Percentiles rank a stretch among this genome's conserved stretches.
These are phyloP conservation scores for Gracilinanus agilis DNA, from an alignment of 2,113 vertebrate genomes.

Conservation along the genomic window DNA sequence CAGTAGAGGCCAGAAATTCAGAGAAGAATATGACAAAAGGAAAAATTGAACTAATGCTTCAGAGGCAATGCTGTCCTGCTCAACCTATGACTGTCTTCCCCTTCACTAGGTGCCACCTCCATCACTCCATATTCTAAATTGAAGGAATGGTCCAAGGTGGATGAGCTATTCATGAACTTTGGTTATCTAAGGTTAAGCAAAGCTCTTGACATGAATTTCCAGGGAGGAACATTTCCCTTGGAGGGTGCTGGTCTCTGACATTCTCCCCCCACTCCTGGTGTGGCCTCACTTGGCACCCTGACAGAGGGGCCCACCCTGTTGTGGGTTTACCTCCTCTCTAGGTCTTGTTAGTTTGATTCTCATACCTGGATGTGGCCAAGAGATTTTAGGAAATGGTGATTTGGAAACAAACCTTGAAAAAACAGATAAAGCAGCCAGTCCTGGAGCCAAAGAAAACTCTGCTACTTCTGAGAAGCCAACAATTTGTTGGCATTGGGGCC, in stretches of 20 bases:
- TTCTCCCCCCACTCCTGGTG: conserved; percentile 17
- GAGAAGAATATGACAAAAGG: background rate
- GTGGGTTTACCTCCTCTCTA: conserved; percentile 51
- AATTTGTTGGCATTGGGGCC: conserved; percentile 57
- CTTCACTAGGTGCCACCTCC: background rate
- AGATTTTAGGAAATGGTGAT: conserved; percentile 69
- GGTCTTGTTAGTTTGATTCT: conserved; percentile 54
- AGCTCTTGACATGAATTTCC: conserved; percentile 55
- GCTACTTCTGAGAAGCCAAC: conserved; percentile 59
- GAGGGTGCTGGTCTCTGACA: conserved; percentile 48
- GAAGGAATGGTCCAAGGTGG: background rate
- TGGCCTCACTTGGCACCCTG: background rate
- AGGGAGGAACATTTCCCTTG: conserved; percentile 48
- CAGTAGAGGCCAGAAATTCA: background rate
- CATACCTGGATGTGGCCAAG: conserved; percentile 66
- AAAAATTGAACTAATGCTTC: background rate
- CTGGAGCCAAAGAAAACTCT: conserved; percentile 69
- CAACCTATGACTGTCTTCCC: background rate
- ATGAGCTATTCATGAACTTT: background rate
- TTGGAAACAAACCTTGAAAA: conserved; percentile 74
- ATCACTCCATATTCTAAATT: background rate
- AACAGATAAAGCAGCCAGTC: conserved; percentile 71
- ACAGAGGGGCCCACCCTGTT: background rate
- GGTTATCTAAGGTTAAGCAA: conserved; percentile 47
- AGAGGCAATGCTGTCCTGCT: background rate